These are phyloP conservation scores for Tapirus indicus DNA, from an alignment of 2,797 vertebrate species.

Conservation along the genomic window DNA sequence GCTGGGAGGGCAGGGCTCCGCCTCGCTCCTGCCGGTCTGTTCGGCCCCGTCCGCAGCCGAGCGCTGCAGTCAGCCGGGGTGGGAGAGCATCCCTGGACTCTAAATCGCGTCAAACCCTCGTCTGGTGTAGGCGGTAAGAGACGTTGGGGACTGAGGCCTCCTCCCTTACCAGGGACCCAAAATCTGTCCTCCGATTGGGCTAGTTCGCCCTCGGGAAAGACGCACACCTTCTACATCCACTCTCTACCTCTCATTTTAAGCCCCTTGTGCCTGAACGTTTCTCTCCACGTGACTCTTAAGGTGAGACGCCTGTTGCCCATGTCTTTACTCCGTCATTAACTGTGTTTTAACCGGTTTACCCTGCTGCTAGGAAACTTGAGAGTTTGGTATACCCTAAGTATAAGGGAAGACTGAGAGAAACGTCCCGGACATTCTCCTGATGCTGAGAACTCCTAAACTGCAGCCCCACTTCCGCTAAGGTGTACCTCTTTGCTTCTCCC, in stretches of 20 bases:
- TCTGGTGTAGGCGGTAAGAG: background rate
- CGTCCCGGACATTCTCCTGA: background rate
- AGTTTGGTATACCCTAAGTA: background rate
- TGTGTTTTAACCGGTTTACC: background rate
- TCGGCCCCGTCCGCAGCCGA: background rate
- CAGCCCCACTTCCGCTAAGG: background rate
- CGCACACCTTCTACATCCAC: background rate
- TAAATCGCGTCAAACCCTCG: background rate
- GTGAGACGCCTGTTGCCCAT: constrained; percentile 25
- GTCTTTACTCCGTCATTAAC: background rate
- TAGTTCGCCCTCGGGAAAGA: background rate
- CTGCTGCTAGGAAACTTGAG: background rate
- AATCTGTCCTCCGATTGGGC: background rate
- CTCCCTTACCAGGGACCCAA: background rate
- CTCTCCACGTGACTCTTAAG: background rate
- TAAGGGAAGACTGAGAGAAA: background rate
- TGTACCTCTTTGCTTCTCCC: too few species aligned
- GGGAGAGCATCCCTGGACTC: background rate
- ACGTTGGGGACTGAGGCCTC: background rate
- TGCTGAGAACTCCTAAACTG: background rate
- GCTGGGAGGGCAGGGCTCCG: background rate
- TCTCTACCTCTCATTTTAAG: background rate
- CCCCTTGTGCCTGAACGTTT: background rate
- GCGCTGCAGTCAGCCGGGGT: background rate
- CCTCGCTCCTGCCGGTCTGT: too few species aligned